Evolutionary conservation across 2,797 vertebrate genomes (phyloP).

Genomic region (Heteromormyrus szaboi): DNA sequence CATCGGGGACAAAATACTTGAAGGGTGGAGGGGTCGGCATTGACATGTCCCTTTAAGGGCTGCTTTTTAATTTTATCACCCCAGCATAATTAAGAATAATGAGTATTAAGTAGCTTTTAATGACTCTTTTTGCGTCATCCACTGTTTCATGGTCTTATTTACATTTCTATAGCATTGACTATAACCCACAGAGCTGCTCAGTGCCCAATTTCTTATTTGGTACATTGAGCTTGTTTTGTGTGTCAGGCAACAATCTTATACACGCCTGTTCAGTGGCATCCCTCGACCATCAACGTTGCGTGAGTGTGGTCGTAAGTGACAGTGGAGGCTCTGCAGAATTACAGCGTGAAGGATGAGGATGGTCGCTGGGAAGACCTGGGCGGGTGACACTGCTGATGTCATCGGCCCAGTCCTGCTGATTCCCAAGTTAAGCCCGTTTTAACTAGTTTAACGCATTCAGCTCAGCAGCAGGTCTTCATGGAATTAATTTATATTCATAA

Average conservation of each 20-base stretch:
- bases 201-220: neutral
- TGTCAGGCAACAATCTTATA: neutral
- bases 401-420: neutral
- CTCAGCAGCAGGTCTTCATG: neutral
- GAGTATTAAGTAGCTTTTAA: neutral
- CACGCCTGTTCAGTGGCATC: neutral
- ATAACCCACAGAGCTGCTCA: neutral
- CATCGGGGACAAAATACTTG: neutral
- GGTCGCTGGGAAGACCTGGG: neutral
- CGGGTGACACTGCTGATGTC: neutral
- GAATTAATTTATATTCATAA: neutral
- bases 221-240: neutral
- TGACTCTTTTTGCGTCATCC: neutral
- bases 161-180: neutral
- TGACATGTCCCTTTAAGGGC: neutral
- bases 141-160: neutral
- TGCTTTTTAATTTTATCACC: neutral
- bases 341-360: neutral
- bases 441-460: neutral
- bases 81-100: neutral
- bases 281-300: neutral
- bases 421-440: neutral
- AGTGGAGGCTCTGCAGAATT: neutral
- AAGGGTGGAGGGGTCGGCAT: neutral
- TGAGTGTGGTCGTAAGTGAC: neutral